phyloP scores from a whole-genome alignment of 2,113 vertebrate genomes.

The Gavia stellata region DNA sequence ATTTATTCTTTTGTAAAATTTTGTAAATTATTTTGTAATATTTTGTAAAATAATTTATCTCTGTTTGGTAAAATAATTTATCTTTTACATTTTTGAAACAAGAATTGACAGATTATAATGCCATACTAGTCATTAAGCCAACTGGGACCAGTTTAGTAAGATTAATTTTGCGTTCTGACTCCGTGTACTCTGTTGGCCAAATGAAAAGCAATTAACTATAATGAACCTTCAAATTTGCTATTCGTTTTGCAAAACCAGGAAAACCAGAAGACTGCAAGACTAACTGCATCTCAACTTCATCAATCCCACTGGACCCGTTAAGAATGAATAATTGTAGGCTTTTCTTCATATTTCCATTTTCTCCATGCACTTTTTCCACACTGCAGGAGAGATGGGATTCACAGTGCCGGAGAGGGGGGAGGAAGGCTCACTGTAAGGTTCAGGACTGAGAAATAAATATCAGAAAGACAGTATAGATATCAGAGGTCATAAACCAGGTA shows the following conservation, averaged over 20 bases:
- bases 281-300: neutral
- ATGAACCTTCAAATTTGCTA: neutral
- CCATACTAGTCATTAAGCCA: neutral
- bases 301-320: neutral
- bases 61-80: neutral
- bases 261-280: neutral
- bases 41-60: neutral
- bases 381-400: neutral
- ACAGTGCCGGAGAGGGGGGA: neutral
- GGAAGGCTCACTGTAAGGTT: neutral
- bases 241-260: neutral
- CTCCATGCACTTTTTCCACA: neutral
- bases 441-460: slow-evolving; percentile 27
- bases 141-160: neutral
- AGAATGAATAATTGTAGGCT: neutral
- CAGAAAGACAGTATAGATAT: slow-evolving; percentile 36
- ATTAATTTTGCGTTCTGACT: neutral
- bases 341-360: neutral
- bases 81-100: neutral
- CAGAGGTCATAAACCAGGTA: slow-evolving; percentile 39
- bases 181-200: neutral
- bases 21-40: neutral
- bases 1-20: neutral
- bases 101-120: neutral
- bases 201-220: neutral